These are phyloP conservation scores for Anastrepha ludens DNA, from an alignment of 1,140 invertebrate genomes.

Conservation along the genomic window DNA sequence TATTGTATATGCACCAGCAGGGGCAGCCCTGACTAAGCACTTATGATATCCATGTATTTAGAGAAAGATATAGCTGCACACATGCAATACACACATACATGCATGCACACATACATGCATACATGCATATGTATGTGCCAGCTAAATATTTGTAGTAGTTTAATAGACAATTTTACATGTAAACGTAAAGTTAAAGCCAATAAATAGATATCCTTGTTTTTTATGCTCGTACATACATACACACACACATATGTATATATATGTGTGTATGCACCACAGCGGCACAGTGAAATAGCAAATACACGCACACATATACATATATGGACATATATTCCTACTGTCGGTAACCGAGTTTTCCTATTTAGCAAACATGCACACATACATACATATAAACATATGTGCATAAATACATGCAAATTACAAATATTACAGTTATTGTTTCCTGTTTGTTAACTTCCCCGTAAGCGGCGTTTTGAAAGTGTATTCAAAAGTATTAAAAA, in stretches of 20 bases:
- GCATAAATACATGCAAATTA: neutral
- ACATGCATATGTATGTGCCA: neutral
- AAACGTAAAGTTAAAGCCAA: neutral
- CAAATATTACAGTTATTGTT: neutral
- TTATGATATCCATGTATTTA: neutral
- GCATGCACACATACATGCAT: neutral
- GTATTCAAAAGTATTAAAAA: conserved; percentile 50
- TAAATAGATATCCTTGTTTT: neutral
- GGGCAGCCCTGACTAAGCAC: no score
- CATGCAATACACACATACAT: neutral
- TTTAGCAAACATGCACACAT: neutral
- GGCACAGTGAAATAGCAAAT: neutral
- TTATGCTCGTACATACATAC: conserved; percentile 8
- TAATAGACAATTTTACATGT: conserved; percentile 39
- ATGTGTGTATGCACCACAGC: no score
- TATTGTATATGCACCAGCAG: neutral
- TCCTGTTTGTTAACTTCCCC: no score
- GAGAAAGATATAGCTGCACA: neutral
- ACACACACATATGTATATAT: neutral
- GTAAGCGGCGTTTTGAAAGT: conserved; percentile 20
- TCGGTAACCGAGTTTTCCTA: conserved; percentile 44
- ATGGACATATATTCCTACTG: conserved; percentile 14
- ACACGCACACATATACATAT: neutral
- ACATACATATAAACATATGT: neutral
- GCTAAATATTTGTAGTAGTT: conserved; percentile 29